A percentile compares a stretch with the other conserved stretches of the same genome.
Evolutionary conservation across 2,797 vertebrate genomes (phyloP).

Genomic region (Malurus leucopterus): DNA sequence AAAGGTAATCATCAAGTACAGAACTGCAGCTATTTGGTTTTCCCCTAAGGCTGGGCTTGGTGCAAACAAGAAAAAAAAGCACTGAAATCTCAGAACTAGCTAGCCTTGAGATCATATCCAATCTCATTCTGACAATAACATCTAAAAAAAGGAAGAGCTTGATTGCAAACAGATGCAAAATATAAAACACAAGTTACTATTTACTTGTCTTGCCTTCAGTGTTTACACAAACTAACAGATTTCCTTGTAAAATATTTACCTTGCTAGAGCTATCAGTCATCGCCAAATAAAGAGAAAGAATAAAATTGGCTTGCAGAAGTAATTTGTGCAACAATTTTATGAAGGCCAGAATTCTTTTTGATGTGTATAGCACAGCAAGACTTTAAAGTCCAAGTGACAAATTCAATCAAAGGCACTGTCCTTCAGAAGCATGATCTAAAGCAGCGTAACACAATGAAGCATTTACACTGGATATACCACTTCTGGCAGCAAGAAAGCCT

Average conservation of each 20-base stretch:
- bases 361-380: neutral
- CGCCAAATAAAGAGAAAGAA: neutral
- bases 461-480: neutral
- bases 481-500: neutral
- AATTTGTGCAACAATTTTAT: neutral
- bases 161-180: conserved; percentile 55
- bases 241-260: conserved; percentile 54
- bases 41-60: neutral
- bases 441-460: neutral
- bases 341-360: conserved; percentile 5
- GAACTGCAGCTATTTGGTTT: neutral
- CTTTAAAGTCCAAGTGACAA: conserved; percentile 31
- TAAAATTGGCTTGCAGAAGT: neutral
- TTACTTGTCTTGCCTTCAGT: conserved; percentile 16
- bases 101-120: neutral
- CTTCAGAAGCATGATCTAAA: conserved; percentile 21
- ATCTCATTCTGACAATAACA: neutral
- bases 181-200: neutral
- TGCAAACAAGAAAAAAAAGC: neutral
- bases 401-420: conserved; percentile 1
- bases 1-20: neutral
- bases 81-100: neutral
- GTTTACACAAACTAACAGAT: conserved; percentile 41
- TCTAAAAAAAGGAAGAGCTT: neutral
- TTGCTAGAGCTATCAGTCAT: conserved; percentile 34